A percentile compares a stretch with the other conserved stretches of the same genome.
Evolutionary conservation across 2,888 invertebrate genomes (phyloP).

Genomic region (Argynnis bischoffii): DNA sequence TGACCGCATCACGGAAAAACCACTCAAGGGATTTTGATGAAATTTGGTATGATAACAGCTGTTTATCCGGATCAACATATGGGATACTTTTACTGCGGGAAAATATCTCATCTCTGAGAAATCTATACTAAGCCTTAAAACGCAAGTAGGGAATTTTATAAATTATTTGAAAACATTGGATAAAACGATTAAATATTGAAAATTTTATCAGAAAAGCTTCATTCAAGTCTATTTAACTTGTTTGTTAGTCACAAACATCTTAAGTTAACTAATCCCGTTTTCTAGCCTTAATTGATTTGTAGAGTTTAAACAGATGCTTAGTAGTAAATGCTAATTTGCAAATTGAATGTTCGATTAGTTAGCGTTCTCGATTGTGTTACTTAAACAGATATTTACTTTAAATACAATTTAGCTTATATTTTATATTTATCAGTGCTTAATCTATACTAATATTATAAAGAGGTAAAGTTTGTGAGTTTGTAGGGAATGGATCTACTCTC

Average conservation of each 20-base stretch:
- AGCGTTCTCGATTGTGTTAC: neutral
- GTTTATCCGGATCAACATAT: no score
- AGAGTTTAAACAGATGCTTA: constrained; percentile 18
- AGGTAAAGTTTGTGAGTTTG: no score
- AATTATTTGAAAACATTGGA: neutral
- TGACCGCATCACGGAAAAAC: no score
- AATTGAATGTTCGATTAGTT: constrained; percentile 16
- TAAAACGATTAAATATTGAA: neutral
- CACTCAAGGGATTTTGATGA: no score
- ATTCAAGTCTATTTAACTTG: neutral
- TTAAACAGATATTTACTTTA: neutral
- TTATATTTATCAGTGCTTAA: no score
- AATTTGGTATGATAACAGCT: no score
- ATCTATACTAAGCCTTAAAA: no score
- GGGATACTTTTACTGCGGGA: no score
- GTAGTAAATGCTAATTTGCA: constrained; percentile 14
- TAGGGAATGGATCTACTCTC: no score
- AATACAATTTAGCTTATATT: neutral
- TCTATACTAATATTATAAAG: no score
- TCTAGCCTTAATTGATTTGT: constrained; percentile 20
- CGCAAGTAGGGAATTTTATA: no score
- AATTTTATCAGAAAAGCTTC: neutral
- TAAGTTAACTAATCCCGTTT: constrained; percentile 21
- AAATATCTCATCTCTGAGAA: no score
- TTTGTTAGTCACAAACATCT: constrained; percentile 19